Conservation (phyloP, 2,113 vertebrate genomes). For the Tetrao urogallus region DNA sequence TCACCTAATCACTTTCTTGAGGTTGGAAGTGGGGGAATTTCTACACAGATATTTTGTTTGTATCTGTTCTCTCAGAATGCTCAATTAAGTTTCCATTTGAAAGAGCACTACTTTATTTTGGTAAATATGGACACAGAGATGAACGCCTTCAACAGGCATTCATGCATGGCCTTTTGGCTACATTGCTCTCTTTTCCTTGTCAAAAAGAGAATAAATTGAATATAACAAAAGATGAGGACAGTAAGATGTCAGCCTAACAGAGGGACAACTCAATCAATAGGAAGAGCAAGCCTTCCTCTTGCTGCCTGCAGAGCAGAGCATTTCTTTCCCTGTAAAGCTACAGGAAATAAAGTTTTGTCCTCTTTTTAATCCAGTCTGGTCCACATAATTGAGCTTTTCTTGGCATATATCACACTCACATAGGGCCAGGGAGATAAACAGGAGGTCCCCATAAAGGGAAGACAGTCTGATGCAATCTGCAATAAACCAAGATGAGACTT, state of each 20-base stretch:
- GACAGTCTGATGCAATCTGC: neutral
- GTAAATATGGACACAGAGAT: too few relatives aligned
- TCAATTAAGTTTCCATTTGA: neutral
- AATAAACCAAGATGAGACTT: neutral
- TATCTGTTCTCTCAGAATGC: neutral
- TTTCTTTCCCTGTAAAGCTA: neutral
- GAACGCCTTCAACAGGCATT: accelerated
- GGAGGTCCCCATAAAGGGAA: neutral
- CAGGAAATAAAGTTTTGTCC: neutral
- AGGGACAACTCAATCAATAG: too few relatives aligned
- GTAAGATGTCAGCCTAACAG: accelerated
- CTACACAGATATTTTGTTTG: neutral
- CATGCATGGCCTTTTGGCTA: too few relatives aligned
- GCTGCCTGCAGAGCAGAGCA: neutral
- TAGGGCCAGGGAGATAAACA: neutral
- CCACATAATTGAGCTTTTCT: neutral
- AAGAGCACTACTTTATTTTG: neutral
- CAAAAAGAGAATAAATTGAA: neutral
- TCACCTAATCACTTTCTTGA: neutral
- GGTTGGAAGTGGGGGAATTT: neutral
- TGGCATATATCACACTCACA: accelerated
- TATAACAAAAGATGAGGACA: accelerated
- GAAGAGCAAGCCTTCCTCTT: neutral
- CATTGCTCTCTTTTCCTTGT: neutral
- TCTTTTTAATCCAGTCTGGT: neutral